phyloP scores from a whole-genome alignment of 2,888 invertebrate genomes.

The Agelastica alni region DNA sequence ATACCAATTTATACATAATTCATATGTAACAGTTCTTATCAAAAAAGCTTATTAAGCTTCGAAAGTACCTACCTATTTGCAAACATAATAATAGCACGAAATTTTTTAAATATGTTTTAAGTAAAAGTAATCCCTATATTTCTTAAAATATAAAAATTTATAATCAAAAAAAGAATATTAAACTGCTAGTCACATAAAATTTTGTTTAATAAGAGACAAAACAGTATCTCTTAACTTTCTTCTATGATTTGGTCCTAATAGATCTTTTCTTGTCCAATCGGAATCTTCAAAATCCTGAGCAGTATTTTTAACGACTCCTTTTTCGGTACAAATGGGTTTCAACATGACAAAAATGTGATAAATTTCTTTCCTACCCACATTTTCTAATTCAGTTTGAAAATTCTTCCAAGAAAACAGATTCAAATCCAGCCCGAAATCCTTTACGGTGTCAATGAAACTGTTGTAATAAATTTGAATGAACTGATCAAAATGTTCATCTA shows the following conservation, averaged over 20 bases:
- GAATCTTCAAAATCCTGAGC: slow-evolving; percentile 55
- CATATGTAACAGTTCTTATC: too few species aligned
- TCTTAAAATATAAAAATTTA: neutral
- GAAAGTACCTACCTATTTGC: too few species aligned
- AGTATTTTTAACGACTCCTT: slow-evolving; percentile 55
- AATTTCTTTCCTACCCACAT: slow-evolving; percentile 55
- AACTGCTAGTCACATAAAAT: slow-evolving; percentile 46
- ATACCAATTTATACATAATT: too few species aligned
- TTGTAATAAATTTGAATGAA: slow-evolving; percentile 61
- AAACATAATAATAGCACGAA: too few species aligned
- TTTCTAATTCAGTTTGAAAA: slow-evolving; percentile 56
- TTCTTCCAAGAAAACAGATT: slow-evolving; percentile 53
- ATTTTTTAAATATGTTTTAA: too few species aligned
- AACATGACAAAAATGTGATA: slow-evolving; percentile 59
- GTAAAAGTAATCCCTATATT: too few species aligned
- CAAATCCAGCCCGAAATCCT: slow-evolving; percentile 49
- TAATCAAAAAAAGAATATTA: too few species aligned
- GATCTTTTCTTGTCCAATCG: slow-evolving; percentile 51
- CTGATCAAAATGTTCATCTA: slow-evolving; percentile 57
- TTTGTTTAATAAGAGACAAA: slow-evolving; percentile 47
- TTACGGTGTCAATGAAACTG: slow-evolving; percentile 56
- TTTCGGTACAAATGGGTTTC: slow-evolving; percentile 58
- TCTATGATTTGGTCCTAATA: slow-evolving; percentile 50
- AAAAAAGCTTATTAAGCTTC: too few species aligned
- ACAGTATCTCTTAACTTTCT: slow-evolving; percentile 51